Evolutionary conservation across 2,888 invertebrate genomes (phyloP), one percentile per base, ranked within the genome.

Genomic region (Euproctis similis): DNA sequence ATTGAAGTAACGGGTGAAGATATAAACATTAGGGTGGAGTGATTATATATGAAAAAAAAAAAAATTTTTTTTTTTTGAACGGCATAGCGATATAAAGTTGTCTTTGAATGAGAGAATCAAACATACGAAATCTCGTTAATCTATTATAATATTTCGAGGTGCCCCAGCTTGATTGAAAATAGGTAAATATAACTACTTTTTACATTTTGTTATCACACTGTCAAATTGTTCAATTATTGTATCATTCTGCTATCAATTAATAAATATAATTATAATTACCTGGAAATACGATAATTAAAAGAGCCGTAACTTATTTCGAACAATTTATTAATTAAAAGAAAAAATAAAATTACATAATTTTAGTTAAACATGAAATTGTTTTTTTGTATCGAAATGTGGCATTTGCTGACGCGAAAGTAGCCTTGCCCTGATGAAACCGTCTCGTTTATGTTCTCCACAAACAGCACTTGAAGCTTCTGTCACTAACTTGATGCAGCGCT

Each of bases 341-440:
- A n/a, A n/a, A n/a, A n/a, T n/a, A n/a, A n/a, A n/a, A n/a, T n/a
- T n/a, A n/a, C n/a, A n/a, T n/a, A n/a, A n/a, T n/a, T n/a, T n/a
- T n/a, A n/a, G n/a, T n/a, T 14, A 10, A 10, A 10, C 10, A 21
- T 21, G 3, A 10, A 21, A 21, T 8, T 10, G 9, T 21, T 8
- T 13, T 12, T 23, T 23, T 13, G 23, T 17, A 8, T 9, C 4
- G 8, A 10, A 17, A 25, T 17, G 7, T 25, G 8, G 7, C 3
- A 7, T 26, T 14, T 1, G 8, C 10, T 24, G 3, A 24, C 28
- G 12, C 30, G n/a, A n/a, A 26, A 14, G 6, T 14, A 30, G 10
- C 21, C 12, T 24, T n/a, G 25, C 8, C 2, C 8, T 8, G 6
- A 30, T 30, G n/a, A 26, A 16, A 8, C 30, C 30, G n/a, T 30